phyloP scores from a whole-genome alignment of 2,797 vertebrate genomes.

The Aplochiton taeniatus region DNA sequence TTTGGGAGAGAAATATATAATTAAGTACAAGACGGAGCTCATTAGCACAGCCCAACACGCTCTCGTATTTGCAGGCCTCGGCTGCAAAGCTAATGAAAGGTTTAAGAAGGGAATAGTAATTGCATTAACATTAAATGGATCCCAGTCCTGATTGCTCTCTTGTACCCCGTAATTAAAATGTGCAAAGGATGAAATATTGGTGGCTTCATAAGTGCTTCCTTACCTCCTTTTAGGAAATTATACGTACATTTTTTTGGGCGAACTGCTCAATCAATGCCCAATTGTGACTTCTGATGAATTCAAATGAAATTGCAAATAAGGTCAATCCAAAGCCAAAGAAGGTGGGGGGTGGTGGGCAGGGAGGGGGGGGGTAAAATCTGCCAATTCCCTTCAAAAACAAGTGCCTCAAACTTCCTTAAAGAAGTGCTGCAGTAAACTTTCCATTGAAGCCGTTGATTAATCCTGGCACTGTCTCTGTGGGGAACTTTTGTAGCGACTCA shows the following conservation, averaged over 20 bases:
- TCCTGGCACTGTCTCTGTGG: slow-evolving; percentile 63
- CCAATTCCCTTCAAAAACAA: background rate
- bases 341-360: too few species aligned
- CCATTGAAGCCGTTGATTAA: slow-evolving; percentile 60
- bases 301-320: slow-evolving; percentile 24
- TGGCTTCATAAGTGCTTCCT: slow-evolving; percentile 31
- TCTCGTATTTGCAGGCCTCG: slow-evolving; percentile 27
- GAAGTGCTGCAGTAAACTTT: slow-evolving; percentile 45
- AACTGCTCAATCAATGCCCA: slow-evolving; percentile 34
- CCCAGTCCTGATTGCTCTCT: slow-evolving; percentile 32
- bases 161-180: slow-evolving; percentile 43
- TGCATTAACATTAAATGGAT: slow-evolving; percentile 40
- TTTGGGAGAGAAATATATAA: slow-evolving; percentile 23
- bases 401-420: slow-evolving; percentile 43
- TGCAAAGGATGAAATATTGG: slow-evolving; percentile 35
- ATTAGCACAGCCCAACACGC: slow-evolving; percentile 29
- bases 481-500: slow-evolving; percentile 61
- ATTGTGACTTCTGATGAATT: slow-evolving; percentile 29
- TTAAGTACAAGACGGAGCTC: slow-evolving; percentile 28
- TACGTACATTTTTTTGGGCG: slow-evolving; percentile 7
- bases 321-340: slow-evolving; percentile 12
- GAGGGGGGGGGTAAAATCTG: too few species aligned
- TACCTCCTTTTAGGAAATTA: slow-evolving; percentile 22
- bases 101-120: slow-evolving; percentile 37
- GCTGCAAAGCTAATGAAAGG: slow-evolving; percentile 35